Base-by-base conservation (phyloP, 2,113 vertebrate genomes). In the Cryptoleucopteryx plumbea region DNA sequence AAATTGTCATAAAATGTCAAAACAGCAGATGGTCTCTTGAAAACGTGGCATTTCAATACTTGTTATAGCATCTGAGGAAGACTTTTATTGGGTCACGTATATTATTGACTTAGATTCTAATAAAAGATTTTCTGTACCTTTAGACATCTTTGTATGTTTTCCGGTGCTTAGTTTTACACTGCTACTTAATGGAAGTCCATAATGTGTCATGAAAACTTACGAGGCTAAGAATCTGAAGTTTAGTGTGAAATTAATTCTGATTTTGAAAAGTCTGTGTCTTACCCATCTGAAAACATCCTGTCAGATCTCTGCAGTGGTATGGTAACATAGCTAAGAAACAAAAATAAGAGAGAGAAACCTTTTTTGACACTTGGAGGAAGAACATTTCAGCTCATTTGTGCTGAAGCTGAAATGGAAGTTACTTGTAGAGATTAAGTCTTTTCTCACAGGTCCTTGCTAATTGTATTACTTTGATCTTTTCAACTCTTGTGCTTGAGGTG, bases 91-190 rank as follows among this genome's bases (percentile, higher is more conserved):
- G 89, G 93, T 96, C 96, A 94, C 95, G 3, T 97, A 95, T 96
- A 94, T 96, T 91, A 95, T 88, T 95, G 95, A 96, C 95, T 94
- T 94, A 95, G 96, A 91, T 81, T 95, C 93, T 97, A 96, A 96
- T 97, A 97, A 97, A 96, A 93, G 78, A 94, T 90, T 93, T 97
- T 96, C 96, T 97, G 89, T 94, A 97, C 93, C 94, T 95, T 96
- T 96, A 96, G 96, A 79, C 94, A 96, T 95, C 93, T 96, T 93
- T 97, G 95, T 96, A 96, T 97, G 95, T 95, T 94, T 95, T 96
- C n/a, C 70, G 63, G 86, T 93, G 95, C 95, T 94, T 91, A 97
- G 91, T 95, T 94, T 90, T 86, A 94, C 78, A 38, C 93, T 95
- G 93, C 78, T 85, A 7, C 87, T 73, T 86, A 71, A 91, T 88